These are phyloP conservation scores for Tenualosa ilisha DNA, from an alignment of 2,797 vertebrate species.

Conservation along the genomic window DNA sequence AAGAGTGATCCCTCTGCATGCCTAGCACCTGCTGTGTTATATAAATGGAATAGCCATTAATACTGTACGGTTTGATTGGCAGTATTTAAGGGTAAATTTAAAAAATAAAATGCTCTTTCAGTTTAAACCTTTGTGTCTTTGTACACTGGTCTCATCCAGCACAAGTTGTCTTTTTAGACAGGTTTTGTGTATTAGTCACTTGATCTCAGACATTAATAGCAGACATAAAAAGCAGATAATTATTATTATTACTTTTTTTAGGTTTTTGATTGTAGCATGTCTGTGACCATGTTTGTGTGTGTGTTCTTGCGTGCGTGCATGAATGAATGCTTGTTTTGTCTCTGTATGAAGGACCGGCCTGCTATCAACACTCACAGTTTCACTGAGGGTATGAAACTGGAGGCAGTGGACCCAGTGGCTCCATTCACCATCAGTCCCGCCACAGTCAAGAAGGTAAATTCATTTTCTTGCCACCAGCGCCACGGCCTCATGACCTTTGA, in stretches of 20 bases:
- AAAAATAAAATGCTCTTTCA: neutral
- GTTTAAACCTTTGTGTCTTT: neutral
- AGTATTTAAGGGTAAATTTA: neutral
- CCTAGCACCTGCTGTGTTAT: no score
- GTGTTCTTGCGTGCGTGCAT: slow-evolving; percentile 25
- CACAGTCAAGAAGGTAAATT: slow-evolving; percentile 89
- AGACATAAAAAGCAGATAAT: neutral
- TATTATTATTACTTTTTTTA: neutral
- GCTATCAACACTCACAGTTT: slow-evolving; percentile 83
- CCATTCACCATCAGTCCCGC: slow-evolving; percentile 93
- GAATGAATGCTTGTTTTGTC: slow-evolving; percentile 28
- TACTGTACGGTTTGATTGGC: neutral
- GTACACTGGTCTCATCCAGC: neutral
- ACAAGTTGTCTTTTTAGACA: neutral
- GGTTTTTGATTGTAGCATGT: neutral
- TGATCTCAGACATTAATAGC: neutral
- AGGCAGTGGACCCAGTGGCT: slow-evolving; percentile 87
- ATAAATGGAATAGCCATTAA: no score
- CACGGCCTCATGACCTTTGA: neutral
- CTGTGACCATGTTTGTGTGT: slow-evolving; percentile 14
- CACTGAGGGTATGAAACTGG: slow-evolving; percentile 92
- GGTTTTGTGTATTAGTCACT: no score
- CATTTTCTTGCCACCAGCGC: neutral
- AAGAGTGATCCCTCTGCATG: no score
- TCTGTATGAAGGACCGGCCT: slow-evolving; percentile 83